A percentile compares a stretch with the other conserved stretches of the same genome.
Evolutionary conservation across 2,888 invertebrate genomes (phyloP).

Genomic region (Pristionchus exspectatus): DNA sequence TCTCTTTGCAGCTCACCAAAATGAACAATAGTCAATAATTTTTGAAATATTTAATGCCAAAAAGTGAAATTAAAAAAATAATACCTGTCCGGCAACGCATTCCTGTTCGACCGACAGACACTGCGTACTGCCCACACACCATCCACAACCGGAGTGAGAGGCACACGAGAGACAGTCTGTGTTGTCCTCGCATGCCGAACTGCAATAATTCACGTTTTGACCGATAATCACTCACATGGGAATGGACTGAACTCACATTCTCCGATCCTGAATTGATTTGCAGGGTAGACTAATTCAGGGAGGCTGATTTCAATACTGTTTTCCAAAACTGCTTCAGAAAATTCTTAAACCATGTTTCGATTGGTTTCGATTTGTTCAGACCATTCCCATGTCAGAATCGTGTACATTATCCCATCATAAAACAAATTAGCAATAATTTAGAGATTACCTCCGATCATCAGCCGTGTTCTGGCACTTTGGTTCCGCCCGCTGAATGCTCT

Average conservation of each 20-base stretch:
- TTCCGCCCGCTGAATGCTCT: constrained; percentile 33
- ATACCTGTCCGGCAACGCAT: constrained; percentile 67
- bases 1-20: no score
- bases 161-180: constrained; percentile 74
- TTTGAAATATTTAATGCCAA: no score
- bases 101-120: constrained; percentile 67
- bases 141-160: constrained; percentile 74
- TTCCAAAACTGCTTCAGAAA: no score
- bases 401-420: no score
- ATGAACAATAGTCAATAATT: no score
- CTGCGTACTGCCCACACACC: constrained; percentile 75
- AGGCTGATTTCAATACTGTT: no score
- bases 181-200: constrained; percentile 70
- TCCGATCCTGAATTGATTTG: no score
- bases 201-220: neutral
- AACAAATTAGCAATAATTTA: neutral
- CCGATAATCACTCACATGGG: no score
- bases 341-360: no score
- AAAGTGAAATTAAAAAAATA: neutral
- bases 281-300: no score
- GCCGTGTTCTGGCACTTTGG: constrained; percentile 26
- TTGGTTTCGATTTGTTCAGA: no score
- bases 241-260: no score
- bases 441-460: neutral
- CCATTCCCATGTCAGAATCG: neutral